Conservation (phyloP, 2,888 invertebrate species). For the Digitonthophagus gazella region DNA sequence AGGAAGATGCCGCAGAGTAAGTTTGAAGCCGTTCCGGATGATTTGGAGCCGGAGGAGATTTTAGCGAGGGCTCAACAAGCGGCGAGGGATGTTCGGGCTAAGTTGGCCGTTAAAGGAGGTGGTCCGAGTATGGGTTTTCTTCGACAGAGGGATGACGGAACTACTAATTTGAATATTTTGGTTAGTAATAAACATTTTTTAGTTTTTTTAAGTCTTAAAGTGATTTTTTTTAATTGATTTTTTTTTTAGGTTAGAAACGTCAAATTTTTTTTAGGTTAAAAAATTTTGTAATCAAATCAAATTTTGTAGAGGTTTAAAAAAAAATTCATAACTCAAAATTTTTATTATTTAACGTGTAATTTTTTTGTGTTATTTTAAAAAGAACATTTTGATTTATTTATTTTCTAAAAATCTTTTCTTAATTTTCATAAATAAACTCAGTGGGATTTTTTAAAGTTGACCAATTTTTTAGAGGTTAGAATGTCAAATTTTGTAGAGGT, state of each 20-base stretch:
- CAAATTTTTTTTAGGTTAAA: too few species aligned
- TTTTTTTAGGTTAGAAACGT: too few species aligned
- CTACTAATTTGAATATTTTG: conserved; percentile 82
- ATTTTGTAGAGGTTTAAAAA: too few species aligned
- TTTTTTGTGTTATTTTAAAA: too few species aligned
- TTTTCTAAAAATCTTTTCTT: too few species aligned
- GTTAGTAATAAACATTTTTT: conserved; percentile 57
- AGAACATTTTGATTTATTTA: too few species aligned
- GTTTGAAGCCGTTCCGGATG: conserved; percentile 76
- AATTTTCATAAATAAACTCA: too few species aligned
- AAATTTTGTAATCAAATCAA: neutral
- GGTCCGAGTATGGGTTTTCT: conserved; percentile 72
- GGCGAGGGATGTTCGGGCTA: conserved; percentile 67
- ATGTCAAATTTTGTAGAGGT: too few species aligned
- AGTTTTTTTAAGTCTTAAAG: neutral
- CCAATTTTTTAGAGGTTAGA: too few species aligned
- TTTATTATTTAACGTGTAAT: too few species aligned
- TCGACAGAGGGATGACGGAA: conserved; percentile 82
- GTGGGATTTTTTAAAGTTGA: too few species aligned
- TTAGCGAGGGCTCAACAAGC: conserved; percentile 59
- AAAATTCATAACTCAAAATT: too few species aligned
- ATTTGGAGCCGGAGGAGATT: conserved; percentile 74
- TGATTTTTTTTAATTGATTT: neutral
- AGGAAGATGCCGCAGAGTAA: conserved; percentile 61
- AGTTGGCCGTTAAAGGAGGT: conserved; percentile 55